Evolutionary conservation across 2,797 vertebrate genomes (phyloP), one percentile per base, ranked within the genome.

Genomic region (Meriones psammophilus): DNA sequence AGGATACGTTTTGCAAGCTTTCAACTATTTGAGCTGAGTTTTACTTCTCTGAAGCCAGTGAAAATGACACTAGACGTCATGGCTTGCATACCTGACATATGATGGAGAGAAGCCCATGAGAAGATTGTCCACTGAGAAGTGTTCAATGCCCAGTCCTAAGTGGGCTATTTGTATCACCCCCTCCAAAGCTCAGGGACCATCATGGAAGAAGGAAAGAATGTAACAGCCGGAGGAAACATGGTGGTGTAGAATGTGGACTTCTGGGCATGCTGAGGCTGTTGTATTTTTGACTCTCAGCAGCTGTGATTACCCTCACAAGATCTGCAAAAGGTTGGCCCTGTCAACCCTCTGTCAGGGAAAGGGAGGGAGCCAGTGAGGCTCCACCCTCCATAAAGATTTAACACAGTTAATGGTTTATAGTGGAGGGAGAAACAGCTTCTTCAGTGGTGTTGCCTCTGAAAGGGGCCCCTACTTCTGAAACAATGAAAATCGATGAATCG

Each of bases 11-110:
- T 79, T 36, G 20, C 15, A 83, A 62, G 22, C 6, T 22, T 89
- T 89, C 68, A 81, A 33, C 83, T 39, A 78, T 88, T 58, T 56
- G 64, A 94, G 39, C 39, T 73, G n/a, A n/a, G 60, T 77, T 95
- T 76, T 62, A 26, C 78, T 95, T 96, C 92, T 93, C 68, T 89
- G 66, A 91, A 92, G 39, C 46, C 79, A 78, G 60, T 88, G 5
- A 84, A 66, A 88, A 73, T 1, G 24, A 22, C 10, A 71, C 20
- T 71, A 62, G 3, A 6, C 17, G 18, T 46, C 60, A 14, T 46
- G 46, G 76, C 9, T 13, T 33, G 5, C 24, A 79, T 30, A 54
- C 42, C 14, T 50, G 58, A 78, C 24, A 50, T 50, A 1, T 54
- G 13, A 10, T 26, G 4, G 14, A 9, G 13, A 77, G 64, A 50